Conservation (phyloP, 2,888 invertebrate genomes). For the Drosophila phalerata region DNA sequence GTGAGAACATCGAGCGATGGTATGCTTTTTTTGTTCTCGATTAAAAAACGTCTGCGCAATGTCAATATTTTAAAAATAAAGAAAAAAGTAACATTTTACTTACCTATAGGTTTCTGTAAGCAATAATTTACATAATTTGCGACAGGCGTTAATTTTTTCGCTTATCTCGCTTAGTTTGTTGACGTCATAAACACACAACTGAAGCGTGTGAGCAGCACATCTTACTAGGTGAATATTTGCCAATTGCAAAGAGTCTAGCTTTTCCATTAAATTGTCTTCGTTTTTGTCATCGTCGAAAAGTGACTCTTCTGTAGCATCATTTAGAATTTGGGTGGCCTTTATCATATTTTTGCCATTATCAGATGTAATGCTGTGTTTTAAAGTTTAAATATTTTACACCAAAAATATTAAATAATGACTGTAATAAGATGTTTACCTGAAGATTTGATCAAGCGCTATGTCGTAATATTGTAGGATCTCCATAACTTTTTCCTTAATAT, state of each 20-base stretch:
- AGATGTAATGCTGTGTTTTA: neutral
- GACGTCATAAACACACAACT: neutral
- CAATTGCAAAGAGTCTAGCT: conserved; percentile 12
- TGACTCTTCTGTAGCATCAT: neutral
- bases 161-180: neutral
- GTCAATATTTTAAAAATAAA: no score
- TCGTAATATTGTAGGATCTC: conserved; percentile 16
- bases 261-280: neutral
- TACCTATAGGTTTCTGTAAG: no score
- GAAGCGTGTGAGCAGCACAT: no score
- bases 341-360: neutral
- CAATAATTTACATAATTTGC: neutral
- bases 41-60: conserved; percentile 1
- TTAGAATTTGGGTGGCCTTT: neutral
- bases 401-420: no score
- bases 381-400: no score
- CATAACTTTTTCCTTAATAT: conserved; percentile 17
- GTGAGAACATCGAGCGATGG: conserved; percentile 8
- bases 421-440: conserved; percentile 12
- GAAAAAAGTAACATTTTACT: no score
- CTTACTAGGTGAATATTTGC: conserved; percentile 22
- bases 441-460: conserved; percentile 25
- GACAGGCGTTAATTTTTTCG: neutral
- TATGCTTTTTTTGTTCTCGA: conserved; percentile 6
- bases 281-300: neutral